These are phyloP conservation scores for Loris lydekkerianus DNA, from an alignment of 2,797 vertebrate genomes.

Conservation along the genomic window DNA sequence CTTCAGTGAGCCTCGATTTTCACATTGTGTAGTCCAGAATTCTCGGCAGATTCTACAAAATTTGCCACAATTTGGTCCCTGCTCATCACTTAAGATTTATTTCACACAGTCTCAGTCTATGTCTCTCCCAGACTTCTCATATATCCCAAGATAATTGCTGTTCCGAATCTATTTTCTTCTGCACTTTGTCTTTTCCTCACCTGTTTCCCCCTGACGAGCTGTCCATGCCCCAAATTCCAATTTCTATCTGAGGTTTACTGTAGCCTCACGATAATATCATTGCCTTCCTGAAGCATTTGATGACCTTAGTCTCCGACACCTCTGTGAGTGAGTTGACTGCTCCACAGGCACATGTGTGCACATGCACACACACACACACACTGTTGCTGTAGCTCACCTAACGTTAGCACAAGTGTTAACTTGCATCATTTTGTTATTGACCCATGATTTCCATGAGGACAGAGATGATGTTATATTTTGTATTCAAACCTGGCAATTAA, in stretches of 20 bases:
- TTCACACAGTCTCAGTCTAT: constrained; percentile 46
- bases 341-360: background rate
- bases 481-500: background rate
- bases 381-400: background rate
- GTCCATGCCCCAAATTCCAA: background rate
- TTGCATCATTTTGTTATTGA: background rate
- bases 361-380: too few species aligned
- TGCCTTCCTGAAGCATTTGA: background rate
- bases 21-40: background rate
- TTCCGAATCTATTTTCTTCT: constrained; percentile 48
- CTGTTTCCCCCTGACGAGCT: background rate
- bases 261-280: background rate
- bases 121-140: constrained; percentile 54
- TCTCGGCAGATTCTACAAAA: background rate
- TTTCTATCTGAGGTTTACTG: background rate
- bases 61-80: background rate
- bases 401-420: background rate
- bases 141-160: constrained; percentile 1
- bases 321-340: background rate
- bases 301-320: background rate
- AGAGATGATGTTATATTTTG: background rate
- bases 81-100: constrained; percentile 54
- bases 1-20: background rate
- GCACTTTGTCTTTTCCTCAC: constrained; percentile 49
- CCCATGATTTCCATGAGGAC: background rate